Evolutionary conservation across 2,113 vertebrate species (phyloP), one percentile per base, ranked within the genome.

Genomic region (Mormyrus iriodes): DNA sequence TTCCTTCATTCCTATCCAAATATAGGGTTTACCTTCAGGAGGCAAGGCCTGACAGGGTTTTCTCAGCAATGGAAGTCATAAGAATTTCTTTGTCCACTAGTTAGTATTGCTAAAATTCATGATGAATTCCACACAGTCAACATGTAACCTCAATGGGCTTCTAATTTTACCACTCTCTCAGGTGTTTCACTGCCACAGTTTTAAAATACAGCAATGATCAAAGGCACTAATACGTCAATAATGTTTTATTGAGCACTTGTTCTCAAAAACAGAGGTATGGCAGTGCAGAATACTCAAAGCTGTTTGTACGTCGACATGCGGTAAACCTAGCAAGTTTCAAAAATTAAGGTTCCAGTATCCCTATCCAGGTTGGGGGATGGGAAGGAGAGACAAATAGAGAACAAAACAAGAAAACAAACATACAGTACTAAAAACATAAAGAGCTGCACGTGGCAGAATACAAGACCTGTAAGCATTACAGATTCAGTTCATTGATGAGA

Each of bases 191-290:
- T 10, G 3, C 1, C 35, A 4, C 17, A 84, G 17, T 48, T 48
- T 84, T 48, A 44, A 84, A 48, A 49, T 2, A 42, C 39, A 48
- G 24, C 21, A 46, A n/a, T n/a, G 82, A 7, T 12, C 44, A 48
- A 21, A 46, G 21, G 17, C 44, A 24, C 2, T n/a, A 4, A 10
- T 48, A 84, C 42, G 9, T 48, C 82, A 84, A 84, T 84, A 94
- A 93, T 93, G 93, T 89, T 97, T 97, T 97, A 96, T 95, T 97
- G 92, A 94, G 90, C 94, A 96, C 91, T 94, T 93, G 53, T 90
- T 95, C 95, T 91, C 89, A 49, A 92, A 93, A 94, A 94, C 90
- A 95, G 91, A 96, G 93, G 90, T 95, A 95, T 91, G 17, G 95
- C 89, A 86, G 86, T 90, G 91, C 90, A 91, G 90, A 93, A 89